Percentiles rank a stretch among this genome's conserved stretches.
Conservation (phyloP, 2,113 vertebrate genomes). For the Bothrops jararaca region DNA sequence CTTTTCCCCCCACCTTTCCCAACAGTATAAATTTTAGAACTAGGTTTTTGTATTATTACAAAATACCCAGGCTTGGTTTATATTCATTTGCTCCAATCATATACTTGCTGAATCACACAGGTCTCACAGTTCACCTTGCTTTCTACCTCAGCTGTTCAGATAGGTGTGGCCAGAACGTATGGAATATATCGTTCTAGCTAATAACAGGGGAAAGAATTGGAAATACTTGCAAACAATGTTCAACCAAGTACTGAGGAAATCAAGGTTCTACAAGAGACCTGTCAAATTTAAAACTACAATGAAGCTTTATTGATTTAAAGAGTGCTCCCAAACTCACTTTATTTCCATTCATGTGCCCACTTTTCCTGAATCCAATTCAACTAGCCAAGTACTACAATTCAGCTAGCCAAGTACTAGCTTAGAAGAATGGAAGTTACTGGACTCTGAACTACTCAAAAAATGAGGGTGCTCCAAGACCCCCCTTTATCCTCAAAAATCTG, state of each 20-base stretch:
- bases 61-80: neutral
- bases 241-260: neutral
- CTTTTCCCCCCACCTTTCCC: neutral
- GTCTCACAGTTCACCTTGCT: neutral
- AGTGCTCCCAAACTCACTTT: neutral
- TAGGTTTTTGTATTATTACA: neutral
- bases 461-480: neutral
- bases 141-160: neutral
- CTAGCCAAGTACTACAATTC: no score
- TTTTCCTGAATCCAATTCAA: neutral
- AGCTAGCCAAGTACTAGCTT: neutral
- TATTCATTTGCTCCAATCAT: neutral
- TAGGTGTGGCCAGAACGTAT: neutral
- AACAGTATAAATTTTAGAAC: neutral
- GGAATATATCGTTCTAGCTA: neutral
- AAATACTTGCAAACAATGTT: neutral
- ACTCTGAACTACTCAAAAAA: neutral
- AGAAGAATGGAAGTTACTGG: neutral
- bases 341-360: neutral
- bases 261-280: neutral
- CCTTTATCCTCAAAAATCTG: neutral
- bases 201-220: neutral
- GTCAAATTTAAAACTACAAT: neutral
- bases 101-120: neutral
- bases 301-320: neutral